Conservation (phyloP, 2,113 vertebrate species). For the Nyctibius bracteatus region DNA sequence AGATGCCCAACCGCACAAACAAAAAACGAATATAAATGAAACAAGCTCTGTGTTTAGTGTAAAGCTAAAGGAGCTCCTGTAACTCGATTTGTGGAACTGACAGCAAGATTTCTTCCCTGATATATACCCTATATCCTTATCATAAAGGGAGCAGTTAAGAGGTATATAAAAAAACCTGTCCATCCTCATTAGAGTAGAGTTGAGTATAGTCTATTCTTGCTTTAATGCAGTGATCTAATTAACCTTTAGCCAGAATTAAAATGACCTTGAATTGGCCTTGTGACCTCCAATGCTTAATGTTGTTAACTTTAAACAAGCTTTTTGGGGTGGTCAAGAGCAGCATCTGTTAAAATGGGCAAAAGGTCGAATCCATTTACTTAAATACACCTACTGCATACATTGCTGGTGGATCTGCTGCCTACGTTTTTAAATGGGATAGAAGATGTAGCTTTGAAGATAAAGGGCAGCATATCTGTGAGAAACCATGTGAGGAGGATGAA, state of each 20-base stretch:
- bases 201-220: conserved; percentile 70
- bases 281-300: conserved; percentile 78
- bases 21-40: background rate
- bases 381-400: background rate
- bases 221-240: conserved; percentile 86
- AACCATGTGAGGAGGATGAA: background rate
- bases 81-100: background rate
- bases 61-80: background rate
- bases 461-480: background rate
- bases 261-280: conserved; percentile 78
- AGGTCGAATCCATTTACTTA: conserved; percentile 81
- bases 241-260: conserved; percentile 79
- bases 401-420: background rate
- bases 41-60: background rate
- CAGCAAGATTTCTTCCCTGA: background rate
- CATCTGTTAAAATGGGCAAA: conserved; percentile 73
- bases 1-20: background rate
- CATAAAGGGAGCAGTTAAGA: background rate
- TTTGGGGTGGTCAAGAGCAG: conserved; percentile 74
- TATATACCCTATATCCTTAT: background rate
- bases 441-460: background rate
- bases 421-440: background rate
- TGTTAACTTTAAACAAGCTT: conserved; percentile 80
- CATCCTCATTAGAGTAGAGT: conserved; percentile 60
- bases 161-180: conserved; percentile 53